Evolutionary conservation across 1,140 invertebrate genomes (phyloP).

Genomic region (Babylonia areolata): DNA sequence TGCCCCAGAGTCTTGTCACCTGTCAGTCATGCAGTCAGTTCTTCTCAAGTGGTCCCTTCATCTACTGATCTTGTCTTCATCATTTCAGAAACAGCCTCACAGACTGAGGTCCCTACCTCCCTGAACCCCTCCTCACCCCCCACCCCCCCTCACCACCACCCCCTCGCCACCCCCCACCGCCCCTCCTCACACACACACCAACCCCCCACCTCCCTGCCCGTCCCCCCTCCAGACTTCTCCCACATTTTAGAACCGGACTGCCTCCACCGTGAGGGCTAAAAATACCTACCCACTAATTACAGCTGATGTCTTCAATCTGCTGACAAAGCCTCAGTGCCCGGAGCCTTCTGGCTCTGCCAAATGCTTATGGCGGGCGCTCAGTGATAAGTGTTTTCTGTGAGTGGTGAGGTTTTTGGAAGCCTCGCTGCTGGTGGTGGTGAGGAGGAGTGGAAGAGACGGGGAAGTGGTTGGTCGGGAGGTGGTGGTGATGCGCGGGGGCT

Average conservation of each 20-base stretch:
- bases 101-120: neutral
- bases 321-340: constrained; percentile 1
- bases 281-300: constrained; percentile 30
- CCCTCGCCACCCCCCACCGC: neutral
- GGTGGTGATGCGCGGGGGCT: too few species aligned
- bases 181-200: neutral
- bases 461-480: too few species aligned
- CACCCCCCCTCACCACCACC: neutral
- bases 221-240: neutral
- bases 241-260: neutral
- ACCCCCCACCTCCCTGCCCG: neutral
- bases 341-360: neutral
- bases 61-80: neutral
- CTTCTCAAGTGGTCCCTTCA: neutral
- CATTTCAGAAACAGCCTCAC: neutral
- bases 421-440: too few species aligned
- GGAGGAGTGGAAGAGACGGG: too few species aligned
- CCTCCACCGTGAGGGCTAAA: neutral
- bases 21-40: neutral
- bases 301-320: constrained; percentile 36
- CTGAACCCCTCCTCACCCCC: neutral
- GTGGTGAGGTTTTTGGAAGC: too few species aligned
- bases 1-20: neutral
- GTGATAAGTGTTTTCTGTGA: too few species aligned
- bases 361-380: neutral